Conservation (phyloP, 2,797 vertebrate species). For the Catharus ustulatus region DNA sequence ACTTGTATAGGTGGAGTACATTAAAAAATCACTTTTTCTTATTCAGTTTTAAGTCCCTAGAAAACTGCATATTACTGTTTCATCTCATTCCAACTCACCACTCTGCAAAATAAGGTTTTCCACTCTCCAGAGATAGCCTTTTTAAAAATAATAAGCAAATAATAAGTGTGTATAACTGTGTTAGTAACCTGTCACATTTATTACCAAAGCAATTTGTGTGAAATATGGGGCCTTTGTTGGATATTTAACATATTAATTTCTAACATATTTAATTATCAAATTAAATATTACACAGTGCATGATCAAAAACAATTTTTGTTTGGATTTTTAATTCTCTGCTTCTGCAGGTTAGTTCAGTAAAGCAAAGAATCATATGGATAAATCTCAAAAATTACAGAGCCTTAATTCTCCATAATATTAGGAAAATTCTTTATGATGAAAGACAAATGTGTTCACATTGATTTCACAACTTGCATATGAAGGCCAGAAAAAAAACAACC, state of each 20-base stretch:
- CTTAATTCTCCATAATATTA: not conserved
- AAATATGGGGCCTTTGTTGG: not conserved
- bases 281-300: not conserved
- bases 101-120: not conserved
- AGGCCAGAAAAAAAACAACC: not conserved
- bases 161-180: not conserved
- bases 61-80: not conserved
- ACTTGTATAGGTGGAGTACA: fast-evolving
- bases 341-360: not conserved
- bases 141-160: not conserved
- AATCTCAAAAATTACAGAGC: not conserved
- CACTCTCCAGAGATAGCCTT: not conserved
- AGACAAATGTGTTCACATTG: not conserved
- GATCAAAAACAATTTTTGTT: fast-evolving
- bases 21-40: not conserved
- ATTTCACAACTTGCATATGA: not conserved
- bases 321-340: not conserved
- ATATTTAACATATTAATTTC: not conserved
- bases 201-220: not conserved
- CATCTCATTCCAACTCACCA: not conserved
- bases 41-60: not conserved
- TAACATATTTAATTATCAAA: not conserved
- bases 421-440: not conserved
- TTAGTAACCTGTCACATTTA: not conserved
- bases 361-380: not conserved